Evolutionary conservation across 2,888 invertebrate species (phyloP).

Genomic region (Ptilodon capucinus): DNA sequence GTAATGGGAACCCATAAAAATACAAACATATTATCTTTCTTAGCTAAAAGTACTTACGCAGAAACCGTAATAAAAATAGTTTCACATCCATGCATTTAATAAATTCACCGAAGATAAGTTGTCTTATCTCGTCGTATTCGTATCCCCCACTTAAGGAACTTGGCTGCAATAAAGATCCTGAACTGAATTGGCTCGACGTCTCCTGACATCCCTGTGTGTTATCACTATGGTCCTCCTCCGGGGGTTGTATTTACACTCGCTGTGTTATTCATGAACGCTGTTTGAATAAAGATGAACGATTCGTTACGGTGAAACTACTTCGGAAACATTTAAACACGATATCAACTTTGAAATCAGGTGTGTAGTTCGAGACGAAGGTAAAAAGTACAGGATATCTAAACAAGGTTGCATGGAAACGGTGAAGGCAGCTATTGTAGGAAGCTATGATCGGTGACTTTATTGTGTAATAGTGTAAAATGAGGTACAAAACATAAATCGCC

Average conservation of each 20-base stretch:
- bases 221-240: slow-evolving; percentile 60
- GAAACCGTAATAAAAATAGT: slow-evolving; percentile 11
- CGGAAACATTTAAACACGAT: slow-evolving; percentile 45
- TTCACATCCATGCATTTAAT: slow-evolving; percentile 46
- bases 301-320: slow-evolving; percentile 46
- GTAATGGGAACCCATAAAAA: neutral
- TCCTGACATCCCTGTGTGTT: slow-evolving; percentile 50
- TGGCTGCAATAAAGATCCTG: slow-evolving; percentile 66
- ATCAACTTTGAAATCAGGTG: slow-evolving; percentile 28
- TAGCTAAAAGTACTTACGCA: neutral
- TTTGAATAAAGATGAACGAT: slow-evolving; percentile 77
- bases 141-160: slow-evolving; percentile 58
- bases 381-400: neutral
- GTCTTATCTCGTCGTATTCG: slow-evolving; percentile 58
- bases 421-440: too few relatives aligned
- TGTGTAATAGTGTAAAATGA: too few relatives aligned
- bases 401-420: neutral
- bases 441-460: too few relatives aligned
- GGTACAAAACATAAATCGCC: too few relatives aligned
- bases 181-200: slow-evolving; percentile 57
- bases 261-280: slow-evolving; percentile 73
- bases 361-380: slow-evolving; percentile 4
- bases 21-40: neutral
- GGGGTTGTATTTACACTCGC: slow-evolving; percentile 66
- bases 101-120: slow-evolving; percentile 48